phyloP scores from a whole-genome alignment of 2,113 vertebrate species.

The Strix uralensis region DNA sequence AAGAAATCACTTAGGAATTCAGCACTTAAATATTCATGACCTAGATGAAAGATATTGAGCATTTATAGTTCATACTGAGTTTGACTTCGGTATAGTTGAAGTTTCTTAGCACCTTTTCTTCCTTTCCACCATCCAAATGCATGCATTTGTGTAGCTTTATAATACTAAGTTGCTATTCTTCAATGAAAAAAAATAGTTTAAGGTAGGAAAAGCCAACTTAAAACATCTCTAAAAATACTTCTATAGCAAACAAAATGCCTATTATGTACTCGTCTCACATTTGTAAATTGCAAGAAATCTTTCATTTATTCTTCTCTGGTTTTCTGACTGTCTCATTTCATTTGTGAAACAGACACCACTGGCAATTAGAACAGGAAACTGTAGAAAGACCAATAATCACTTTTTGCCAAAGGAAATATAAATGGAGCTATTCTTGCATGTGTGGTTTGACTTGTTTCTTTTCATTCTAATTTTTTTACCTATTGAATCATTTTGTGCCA shows the following conservation, averaged over 20 bases:
- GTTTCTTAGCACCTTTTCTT: neutral
- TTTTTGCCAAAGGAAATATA: neutral
- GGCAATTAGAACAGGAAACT: neutral
- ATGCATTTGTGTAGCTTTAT: neutral
- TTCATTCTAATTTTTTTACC: neutral
- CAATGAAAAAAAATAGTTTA: neutral
- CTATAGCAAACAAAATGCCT: neutral
- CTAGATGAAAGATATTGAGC: neutral
- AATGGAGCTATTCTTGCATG: neutral
- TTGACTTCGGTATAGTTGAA: neutral
- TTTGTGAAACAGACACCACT: neutral
- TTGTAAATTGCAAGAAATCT: neutral
- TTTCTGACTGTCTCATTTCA: neutral
- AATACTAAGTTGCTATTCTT: neutral
- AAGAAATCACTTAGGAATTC: neutral
- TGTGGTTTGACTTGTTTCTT: neutral
- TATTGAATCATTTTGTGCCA: neutral
- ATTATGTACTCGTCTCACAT: neutral
- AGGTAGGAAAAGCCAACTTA: neutral
- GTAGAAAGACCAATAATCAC: neutral
- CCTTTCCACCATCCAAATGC: neutral
- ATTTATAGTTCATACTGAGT: neutral
- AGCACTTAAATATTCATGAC: neutral
- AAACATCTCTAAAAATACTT: neutral
- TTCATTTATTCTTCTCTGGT: neutral